Percentiles rank a stretch among this genome's conserved stretches.
Conservation (phyloP, 2,113 vertebrate genomes). For the Lagenorhynchus albirostris region DNA sequence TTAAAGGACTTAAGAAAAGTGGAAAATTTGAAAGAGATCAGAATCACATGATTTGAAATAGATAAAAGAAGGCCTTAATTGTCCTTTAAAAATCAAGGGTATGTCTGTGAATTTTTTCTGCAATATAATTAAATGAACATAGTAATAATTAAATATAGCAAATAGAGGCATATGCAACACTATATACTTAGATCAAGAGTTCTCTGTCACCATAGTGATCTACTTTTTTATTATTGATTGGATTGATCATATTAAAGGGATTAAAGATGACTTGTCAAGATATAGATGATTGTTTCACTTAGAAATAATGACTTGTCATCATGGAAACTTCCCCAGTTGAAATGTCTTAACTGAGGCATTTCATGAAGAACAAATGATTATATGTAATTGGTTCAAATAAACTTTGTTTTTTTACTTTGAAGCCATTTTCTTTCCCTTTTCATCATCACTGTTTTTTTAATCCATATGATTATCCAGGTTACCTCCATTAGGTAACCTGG, state of each 20-base stretch:
- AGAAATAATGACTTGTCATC: conserved; percentile 27
- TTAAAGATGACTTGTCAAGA: neutral
- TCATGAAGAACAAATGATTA: neutral
- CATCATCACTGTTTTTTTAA: neutral
- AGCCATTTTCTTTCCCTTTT: neutral
- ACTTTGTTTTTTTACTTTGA: neutral
- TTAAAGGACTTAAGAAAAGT: neutral
- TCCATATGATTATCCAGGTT: neutral
- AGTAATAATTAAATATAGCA: neutral
- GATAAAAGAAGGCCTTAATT: neutral
- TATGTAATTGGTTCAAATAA: neutral
- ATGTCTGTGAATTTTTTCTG: neutral
- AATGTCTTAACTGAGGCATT: neutral
- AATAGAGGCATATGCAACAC: neutral
- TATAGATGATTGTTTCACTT: conserved; percentile 7
- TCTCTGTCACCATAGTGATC: neutral
- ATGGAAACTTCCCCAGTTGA: neutral
- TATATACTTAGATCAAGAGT: neutral
- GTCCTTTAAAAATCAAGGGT: neutral
- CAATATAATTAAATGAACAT: neutral
- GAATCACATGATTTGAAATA: neutral
- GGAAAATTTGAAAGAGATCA: neutral
- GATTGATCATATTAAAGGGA: neutral
- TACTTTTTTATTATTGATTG: conserved; percentile 13
- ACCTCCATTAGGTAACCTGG: neutral